Evolutionary conservation across 2,113 vertebrate genomes (phyloP).

Genomic region (Syngnathus scovelli): DNA sequence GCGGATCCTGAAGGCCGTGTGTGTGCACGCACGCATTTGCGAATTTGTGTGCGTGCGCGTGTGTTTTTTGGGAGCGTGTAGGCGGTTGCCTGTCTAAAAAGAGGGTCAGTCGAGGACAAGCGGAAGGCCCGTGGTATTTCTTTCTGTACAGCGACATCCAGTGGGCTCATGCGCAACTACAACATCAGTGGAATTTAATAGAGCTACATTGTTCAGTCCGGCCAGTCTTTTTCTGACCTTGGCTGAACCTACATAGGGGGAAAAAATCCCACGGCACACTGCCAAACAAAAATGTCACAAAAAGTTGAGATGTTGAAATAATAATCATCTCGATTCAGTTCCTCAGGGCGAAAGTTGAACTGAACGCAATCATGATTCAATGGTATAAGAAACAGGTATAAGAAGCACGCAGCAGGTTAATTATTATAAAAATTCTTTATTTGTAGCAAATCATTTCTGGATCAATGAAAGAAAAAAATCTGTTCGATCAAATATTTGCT

Average conservation of each 20-base stretch:
- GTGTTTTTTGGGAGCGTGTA: background rate
- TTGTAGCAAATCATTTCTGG: no score
- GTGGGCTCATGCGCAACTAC: constrained; percentile 48
- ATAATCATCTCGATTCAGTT: no score
- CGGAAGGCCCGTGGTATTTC: constrained; percentile 36
- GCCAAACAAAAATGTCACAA: background rate
- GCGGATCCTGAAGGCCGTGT: constrained; percentile 24
- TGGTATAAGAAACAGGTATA: no score
- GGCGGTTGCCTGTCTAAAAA: constrained; percentile 30
- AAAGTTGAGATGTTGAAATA: no score
- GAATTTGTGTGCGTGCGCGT: background rate
- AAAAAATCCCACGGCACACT: background rate
- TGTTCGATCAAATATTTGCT: background rate
- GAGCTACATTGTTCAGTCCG: no score
- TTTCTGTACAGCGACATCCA: constrained; percentile 66
- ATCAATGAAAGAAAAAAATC: no score
- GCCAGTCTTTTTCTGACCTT: background rate
- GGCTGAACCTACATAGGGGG: no score
- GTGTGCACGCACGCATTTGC: background rate
- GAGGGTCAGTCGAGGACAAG: constrained; percentile 63
- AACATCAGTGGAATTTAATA: background rate
- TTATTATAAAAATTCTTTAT: no score
- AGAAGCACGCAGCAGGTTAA: no score
- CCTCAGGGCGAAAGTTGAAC: no score
- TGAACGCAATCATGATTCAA: no score